Percentiles rank a stretch among this genome's conserved stretches.
These are phyloP conservation scores for Ophion obscuratus DNA, from an alignment of 2,888 invertebrate genomes.

Conservation along the genomic window DNA sequence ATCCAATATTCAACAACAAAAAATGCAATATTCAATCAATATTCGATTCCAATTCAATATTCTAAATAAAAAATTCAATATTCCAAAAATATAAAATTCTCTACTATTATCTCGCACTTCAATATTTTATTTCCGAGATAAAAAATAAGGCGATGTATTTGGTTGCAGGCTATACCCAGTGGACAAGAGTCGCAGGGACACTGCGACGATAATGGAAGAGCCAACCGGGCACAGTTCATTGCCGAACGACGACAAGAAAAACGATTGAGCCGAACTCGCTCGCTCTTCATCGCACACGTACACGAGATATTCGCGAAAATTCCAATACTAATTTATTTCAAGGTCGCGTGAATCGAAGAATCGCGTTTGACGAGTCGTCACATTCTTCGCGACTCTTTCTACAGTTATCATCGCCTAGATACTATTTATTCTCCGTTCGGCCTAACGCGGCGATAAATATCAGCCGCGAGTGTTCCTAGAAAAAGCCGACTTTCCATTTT, in stretches of 20 bases:
- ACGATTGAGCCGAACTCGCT: constrained; percentile 41
- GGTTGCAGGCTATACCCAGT: constrained; percentile 94
- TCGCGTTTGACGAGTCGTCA: background rate
- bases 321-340: background rate
- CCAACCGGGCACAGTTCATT: constrained; percentile 58
- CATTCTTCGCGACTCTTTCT: background rate
- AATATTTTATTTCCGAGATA: too few relatives aligned
- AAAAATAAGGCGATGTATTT: background rate
- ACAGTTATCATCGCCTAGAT: too few relatives aligned
- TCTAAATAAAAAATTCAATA: background rate
- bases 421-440: too few relatives aligned
- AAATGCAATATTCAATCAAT: too few relatives aligned
- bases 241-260: constrained; percentile 57
- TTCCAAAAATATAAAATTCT: background rate
- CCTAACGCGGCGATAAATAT: too few relatives aligned
- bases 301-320: background rate
- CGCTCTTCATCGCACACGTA: background rate
- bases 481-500: background rate
- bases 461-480: too few relatives aligned
- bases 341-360: background rate
- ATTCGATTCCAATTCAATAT: too few relatives aligned
- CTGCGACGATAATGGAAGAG: constrained; percentile 86
- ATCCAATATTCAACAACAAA: too few relatives aligned
- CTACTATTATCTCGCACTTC: too few relatives aligned
- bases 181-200: constrained; percentile 94